Evolutionary conservation across 2,797 vertebrate genomes (phyloP).

Genomic region (Melanotaenia nigrans): DNA sequence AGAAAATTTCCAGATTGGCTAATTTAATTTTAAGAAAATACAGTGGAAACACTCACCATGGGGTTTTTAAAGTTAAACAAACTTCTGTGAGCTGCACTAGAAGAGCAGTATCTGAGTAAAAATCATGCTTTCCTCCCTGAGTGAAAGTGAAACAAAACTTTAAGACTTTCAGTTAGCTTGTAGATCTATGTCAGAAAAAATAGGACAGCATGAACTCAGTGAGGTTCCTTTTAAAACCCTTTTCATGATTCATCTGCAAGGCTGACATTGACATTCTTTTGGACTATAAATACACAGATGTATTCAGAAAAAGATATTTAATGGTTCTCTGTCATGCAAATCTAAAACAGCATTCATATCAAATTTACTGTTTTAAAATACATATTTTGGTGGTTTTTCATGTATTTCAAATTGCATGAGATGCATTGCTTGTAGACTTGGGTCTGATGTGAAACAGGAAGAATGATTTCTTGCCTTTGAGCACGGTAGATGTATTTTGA

Average conservation of each 20-base stretch:
- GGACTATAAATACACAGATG: background rate
- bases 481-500: conserved; percentile 91
- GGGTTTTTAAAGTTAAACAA: background rate
- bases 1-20: too few relatives aligned
- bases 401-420: background rate
- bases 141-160: background rate
- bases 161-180: background rate
- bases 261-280: background rate
- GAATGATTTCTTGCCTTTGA: conserved; percentile 81
- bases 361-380: background rate
- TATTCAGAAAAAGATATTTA: background rate
- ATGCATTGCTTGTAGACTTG: background rate
- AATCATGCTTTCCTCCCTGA: background rate
- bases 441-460: background rate
- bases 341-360: background rate
- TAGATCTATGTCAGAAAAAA: background rate
- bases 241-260: background rate
- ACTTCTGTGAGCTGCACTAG: background rate
- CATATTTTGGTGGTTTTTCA: background rate
- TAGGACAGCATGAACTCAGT: background rate
- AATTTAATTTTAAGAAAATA: too few relatives aligned
- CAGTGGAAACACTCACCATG: background rate
- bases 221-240: background rate
- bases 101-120: background rate
- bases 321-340: background rate